phyloP scores from a whole-genome alignment of 2,888 invertebrate species.

The Sclerodermus sp. region DNA sequence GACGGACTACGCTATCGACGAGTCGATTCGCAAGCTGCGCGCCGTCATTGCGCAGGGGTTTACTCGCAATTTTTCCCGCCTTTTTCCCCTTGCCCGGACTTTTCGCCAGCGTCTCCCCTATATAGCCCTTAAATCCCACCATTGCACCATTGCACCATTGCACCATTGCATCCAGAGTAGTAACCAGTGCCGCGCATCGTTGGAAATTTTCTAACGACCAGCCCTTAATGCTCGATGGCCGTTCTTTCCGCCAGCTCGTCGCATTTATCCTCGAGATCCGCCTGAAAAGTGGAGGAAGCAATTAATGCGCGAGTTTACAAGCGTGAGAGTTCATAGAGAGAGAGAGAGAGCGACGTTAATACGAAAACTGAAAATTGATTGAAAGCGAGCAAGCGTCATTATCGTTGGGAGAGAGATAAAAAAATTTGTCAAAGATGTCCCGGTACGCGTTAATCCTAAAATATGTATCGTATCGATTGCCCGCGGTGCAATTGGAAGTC shows the following conservation, averaged over 20 bases:
- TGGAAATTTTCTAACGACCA: conserved; percentile 3
- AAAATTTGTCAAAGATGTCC: no score
- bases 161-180: conserved; percentile 6
- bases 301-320: no score
- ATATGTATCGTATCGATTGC: no score
- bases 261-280: conserved; percentile 78
- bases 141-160: conserved; percentile 8
- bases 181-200: conserved; percentile 11
- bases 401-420: no score
- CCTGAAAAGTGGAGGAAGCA: conserved; percentile 58
- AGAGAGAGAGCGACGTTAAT: no score
- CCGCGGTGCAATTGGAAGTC: no score
- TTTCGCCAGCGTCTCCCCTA: not conserved
- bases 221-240: conserved; percentile 25
- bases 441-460: no score
- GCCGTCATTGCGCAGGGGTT: conserved; percentile 9
- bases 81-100: conserved; percentile 18
- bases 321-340: no score
- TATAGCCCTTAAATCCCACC: not conserved
- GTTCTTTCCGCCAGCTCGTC: conserved; percentile 67
- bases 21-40: conserved; percentile 29
- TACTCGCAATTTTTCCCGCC: conserved; percentile 32
- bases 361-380: no score
- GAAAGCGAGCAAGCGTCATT: no score
- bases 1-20: conserved; percentile 28